Evolutionary conservation across 2,797 vertebrate species (phyloP).

Genomic region (Gymnocypris eckloni): DNA sequence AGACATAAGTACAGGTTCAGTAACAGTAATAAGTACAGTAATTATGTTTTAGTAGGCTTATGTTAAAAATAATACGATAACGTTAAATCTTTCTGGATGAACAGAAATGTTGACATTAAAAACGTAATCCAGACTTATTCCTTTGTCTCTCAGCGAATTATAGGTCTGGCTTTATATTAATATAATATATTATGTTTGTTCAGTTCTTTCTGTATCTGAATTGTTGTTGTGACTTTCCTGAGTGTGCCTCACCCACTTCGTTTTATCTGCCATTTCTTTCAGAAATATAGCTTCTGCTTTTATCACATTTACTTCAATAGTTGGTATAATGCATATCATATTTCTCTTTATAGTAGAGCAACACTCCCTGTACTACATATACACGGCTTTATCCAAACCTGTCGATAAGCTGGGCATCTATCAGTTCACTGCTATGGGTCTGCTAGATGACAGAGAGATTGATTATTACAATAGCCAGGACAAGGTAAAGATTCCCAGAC

Average conservation of each 20-base stretch:
- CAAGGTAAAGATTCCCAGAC: conserved; percentile 64
- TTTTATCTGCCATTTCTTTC: neutral
- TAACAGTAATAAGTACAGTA: too few relatives aligned
- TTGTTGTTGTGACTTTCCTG: neutral
- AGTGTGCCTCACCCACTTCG: neutral
- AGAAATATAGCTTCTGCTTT: neutral
- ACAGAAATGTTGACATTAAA: neutral
- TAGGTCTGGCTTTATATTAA: neutral
- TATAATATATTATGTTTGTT: neutral
- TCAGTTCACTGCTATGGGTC: conserved; percentile 76
- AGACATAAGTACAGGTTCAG: neutral
- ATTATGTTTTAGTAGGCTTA: neutral
- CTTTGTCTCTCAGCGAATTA: neutral
- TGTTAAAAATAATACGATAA: neutral
- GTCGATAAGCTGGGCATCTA: conserved; percentile 59
- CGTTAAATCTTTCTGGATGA: neutral
- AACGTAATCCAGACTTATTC: neutral
- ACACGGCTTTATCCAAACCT: conserved; percentile 69
- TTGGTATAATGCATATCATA: neutral
- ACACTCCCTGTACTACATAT: conserved; percentile 71
- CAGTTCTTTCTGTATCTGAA: neutral
- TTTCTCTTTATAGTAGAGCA: conserved; percentile 33
- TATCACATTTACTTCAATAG: neutral
- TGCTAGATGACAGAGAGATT: conserved; percentile 68
- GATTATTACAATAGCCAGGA: conserved; percentile 71